phyloP scores from a whole-genome alignment of 2,797 vertebrate genomes.

The Mustela erminea region DNA sequence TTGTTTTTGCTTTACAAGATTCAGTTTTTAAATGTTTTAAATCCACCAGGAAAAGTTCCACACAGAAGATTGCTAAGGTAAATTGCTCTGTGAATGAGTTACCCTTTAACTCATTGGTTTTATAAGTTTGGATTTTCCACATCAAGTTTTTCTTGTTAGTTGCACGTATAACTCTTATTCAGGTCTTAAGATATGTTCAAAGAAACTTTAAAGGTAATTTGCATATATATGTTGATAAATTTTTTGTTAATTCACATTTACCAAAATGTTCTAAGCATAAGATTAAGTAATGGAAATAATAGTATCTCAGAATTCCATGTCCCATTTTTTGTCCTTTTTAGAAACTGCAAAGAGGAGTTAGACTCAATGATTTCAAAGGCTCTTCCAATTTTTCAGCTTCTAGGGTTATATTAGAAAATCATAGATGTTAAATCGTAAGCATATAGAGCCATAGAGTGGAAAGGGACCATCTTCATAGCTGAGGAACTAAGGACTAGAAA shows the following conservation, averaged over 20 bases:
- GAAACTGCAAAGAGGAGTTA: not conserved
- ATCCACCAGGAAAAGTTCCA: slow-evolving; percentile 9
- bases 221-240: not conserved
- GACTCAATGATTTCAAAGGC: slow-evolving; percentile 23
- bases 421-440: not conserved
- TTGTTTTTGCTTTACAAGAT: slow-evolving; percentile 57
- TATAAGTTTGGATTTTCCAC: not conserved
- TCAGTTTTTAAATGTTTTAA: slow-evolving; percentile 62
- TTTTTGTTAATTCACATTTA: slow-evolving; percentile 17
- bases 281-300: slow-evolving; percentile 28
- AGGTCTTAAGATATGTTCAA: not conserved
- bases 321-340: not conserved
- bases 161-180: slow-evolving; percentile 18
- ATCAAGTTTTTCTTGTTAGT: slow-evolving; percentile 28
- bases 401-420: not conserved
- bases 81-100: slow-evolving; percentile 19
- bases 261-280: not conserved
- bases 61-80: not conserved
- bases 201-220: slow-evolving; percentile 29
- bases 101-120: not conserved
- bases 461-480: not conserved
- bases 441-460: not conserved
- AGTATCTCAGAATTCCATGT: not conserved
- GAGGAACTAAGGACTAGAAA: not conserved
- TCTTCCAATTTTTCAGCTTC: not conserved